phyloP scores from a whole-genome alignment of 2,888 invertebrate species.

The Cataglyphis livida region DNA sequence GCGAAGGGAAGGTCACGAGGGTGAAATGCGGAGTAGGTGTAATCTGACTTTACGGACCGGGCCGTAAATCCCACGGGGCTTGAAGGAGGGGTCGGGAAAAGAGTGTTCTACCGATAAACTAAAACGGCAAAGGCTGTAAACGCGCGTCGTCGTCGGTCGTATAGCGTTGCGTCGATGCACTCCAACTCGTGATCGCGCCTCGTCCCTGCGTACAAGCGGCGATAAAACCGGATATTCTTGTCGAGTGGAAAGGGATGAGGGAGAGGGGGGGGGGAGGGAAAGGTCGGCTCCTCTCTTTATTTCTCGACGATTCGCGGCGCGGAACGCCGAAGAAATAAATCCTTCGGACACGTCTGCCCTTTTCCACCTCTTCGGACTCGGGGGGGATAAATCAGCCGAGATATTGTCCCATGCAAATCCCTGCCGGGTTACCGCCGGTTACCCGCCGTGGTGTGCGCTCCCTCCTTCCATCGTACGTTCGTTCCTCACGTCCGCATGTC shows the following conservation, averaged over 20 bases:
- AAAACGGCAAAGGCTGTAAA: slow-evolving; percentile 77
- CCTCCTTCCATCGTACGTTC: slow-evolving; percentile 9
- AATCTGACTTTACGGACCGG: slow-evolving; percentile 64
- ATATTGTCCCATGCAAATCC: slow-evolving; percentile 83
- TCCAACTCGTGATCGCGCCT: background rate
- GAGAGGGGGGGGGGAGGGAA: background rate
- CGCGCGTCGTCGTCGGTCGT: slow-evolving; percentile 35
- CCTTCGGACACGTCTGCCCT: slow-evolving; percentile 72
- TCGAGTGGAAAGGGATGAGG: background rate
- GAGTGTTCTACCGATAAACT: slow-evolving; percentile 73
- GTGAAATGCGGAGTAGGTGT: slow-evolving; percentile 57
- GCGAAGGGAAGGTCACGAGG: slow-evolving; percentile 15
- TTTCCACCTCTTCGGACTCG: slow-evolving; percentile 58
- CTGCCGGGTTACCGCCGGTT: slow-evolving; percentile 66
- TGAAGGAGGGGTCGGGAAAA: slow-evolving; percentile 42
- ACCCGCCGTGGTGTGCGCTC: slow-evolving; percentile 33
- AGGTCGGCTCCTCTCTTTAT: slow-evolving; percentile 22
- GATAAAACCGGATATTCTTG: slow-evolving; percentile 63
- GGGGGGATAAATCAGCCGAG: slow-evolving; percentile 80
- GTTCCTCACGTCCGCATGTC: slow-evolving; percentile 27
- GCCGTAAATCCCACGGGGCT: slow-evolving; percentile 72
- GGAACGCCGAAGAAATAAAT: slow-evolving; percentile 77
- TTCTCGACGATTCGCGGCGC: slow-evolving; percentile 22
- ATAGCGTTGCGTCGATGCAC: slow-evolving; percentile 7
- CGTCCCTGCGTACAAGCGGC: slow-evolving; percentile 31